Evolutionary conservation across 2,888 invertebrate species (phyloP).

Genomic region (Cylindroiulus punctatus): DNA sequence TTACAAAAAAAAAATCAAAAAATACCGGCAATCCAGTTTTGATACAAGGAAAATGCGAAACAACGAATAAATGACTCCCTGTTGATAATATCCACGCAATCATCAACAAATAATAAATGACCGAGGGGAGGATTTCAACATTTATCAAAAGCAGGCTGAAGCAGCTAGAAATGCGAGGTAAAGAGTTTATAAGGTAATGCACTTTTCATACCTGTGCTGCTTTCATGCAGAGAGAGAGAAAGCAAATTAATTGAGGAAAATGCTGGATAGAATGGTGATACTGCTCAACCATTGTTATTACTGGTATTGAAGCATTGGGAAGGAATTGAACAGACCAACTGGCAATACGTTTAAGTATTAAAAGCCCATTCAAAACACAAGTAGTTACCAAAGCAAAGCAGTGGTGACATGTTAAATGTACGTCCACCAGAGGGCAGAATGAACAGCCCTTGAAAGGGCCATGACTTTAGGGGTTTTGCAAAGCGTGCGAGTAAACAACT

Average conservation of each 20-base stretch:
- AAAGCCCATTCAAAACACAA: too few species aligned
- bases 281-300: too few species aligned
- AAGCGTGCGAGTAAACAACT: neutral
- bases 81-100: constrained; percentile 16
- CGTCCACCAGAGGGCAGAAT: too few species aligned
- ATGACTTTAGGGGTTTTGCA: neutral
- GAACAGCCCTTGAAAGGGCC: neutral
- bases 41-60: neutral
- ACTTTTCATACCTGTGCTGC: too few species aligned
- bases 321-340: too few species aligned
- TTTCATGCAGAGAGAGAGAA: too few species aligned
- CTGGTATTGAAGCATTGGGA: too few species aligned
- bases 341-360: too few species aligned
- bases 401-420: too few species aligned
- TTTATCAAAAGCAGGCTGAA: neutral
- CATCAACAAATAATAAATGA: constrained; percentile 35
- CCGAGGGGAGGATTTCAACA: constrained; percentile 31
- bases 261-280: too few species aligned
- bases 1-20: neutral
- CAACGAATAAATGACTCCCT: constrained; percentile 27
- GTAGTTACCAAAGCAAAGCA: too few species aligned
- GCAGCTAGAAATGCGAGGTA: neutral
- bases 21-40: constrained; percentile 34
- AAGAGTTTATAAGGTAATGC: neutral
- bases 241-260: too few species aligned